Base-by-base conservation (phyloP, 2,888 invertebrate species). In the Andrena bicolor region DNA sequence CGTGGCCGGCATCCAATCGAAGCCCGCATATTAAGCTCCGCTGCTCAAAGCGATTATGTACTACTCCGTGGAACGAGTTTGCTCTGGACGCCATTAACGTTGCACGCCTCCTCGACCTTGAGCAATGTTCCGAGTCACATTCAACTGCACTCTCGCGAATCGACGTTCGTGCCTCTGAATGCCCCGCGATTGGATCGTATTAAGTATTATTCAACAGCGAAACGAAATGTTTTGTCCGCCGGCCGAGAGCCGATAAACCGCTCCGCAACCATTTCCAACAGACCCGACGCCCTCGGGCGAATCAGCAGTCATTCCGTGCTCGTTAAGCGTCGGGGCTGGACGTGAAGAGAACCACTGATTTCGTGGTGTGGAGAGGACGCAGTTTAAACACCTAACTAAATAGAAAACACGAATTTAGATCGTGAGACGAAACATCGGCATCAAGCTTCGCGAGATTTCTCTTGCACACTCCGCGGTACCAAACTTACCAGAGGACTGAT, bases 61-160 rank as follows among this genome's bases (percentile, higher is more conserved):
- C 41, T 41, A 56, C 83, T 66, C 69, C 23, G 28, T 48, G 63
- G 66, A 80, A 75, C 74, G 70, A 82, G 74, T 82, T 82, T 63
- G 66, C 71, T 74, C 71, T 68, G 65, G 71, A 66, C 82, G 74
- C 66, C 80, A 82, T 82, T 79, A 82, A 66, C 60, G 81, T 79
- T 66, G 74, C 79, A 51, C 61, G 58, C 75, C 82, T 70, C 71
- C 74, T 63, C 75, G 71, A 82, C 82, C 80, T 82, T 82, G 63
- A 68, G 20, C 65, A 35, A 71, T 53, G 30, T 49, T 72, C 41
- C 63, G 68, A 80, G 61, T 80, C 80, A 64, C 70, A 68, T 82
- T 82, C 74, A 71, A 82, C 82, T 68, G 68, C 71, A 61, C 74
- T 75, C 79, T 7, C 41, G 28, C 68, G 63, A 53, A n/a, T 69